Percentiles rank a stretch among this genome's conserved stretches.
These are phyloP conservation scores for Orius insidiosus DNA, from an alignment of 1,140 invertebrate genomes.

Conservation along the genomic window DNA sequence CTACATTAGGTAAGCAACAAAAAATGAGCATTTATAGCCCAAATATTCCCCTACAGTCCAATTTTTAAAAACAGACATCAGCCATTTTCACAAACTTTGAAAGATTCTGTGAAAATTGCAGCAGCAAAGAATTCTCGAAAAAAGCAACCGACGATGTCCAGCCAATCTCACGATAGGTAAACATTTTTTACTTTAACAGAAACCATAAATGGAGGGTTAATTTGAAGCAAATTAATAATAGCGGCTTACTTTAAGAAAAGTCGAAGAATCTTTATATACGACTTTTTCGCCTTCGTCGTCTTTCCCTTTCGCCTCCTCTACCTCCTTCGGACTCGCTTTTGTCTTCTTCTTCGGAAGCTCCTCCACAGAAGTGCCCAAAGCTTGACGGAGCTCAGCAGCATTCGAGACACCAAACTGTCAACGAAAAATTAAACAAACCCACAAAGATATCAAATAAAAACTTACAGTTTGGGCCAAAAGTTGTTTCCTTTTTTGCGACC, in stretches of 20 bases:
- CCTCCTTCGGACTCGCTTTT: slow-evolving; percentile 2
- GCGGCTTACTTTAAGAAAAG: slow-evolving; percentile 84
- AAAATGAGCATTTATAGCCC: no score
- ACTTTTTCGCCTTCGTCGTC: slow-evolving; percentile 42
- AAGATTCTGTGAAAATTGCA: no score
- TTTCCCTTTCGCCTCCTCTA: slow-evolving; percentile 33
- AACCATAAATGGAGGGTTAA: no score
- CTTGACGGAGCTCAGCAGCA: slow-evolving; percentile 60
- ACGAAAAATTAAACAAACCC: slow-evolving; percentile 3
- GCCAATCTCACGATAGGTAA: no score
- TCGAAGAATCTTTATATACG: slow-evolving; percentile 89
- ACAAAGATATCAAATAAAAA: slow-evolving; percentile 2
- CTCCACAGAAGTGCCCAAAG: slow-evolving; percentile 43
- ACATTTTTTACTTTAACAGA: no score
- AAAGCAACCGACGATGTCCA: no score
- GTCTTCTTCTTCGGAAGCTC: slow-evolving; percentile 15
- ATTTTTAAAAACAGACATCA: no score
- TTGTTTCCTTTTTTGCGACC: slow-evolving; percentile 70
- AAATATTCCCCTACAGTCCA: no score
- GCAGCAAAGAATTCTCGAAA: no score
- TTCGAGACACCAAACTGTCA: slow-evolving; percentile 58
- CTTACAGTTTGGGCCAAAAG: slow-evolving; percentile 75
- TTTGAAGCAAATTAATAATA: no score
- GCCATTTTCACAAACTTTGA: no score
- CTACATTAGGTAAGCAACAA: no score